Evolutionary conservation across 2,797 vertebrate genomes (phyloP).

Genomic region (Carapus acus): DNA sequence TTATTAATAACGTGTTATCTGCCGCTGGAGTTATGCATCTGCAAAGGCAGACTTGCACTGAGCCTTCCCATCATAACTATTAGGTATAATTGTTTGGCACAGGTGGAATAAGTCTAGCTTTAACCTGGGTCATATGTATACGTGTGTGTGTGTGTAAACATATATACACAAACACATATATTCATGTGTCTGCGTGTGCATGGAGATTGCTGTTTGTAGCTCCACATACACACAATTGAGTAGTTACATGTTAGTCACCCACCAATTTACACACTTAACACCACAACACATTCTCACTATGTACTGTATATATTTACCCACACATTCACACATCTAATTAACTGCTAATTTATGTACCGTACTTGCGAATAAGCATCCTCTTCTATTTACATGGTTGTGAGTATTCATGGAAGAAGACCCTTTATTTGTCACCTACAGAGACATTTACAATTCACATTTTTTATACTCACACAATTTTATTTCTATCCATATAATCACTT

Average conservation of each 20-base stretch:
- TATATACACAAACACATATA: too few species aligned
- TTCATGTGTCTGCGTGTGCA: constrained; percentile 2
- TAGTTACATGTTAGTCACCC: constrained; percentile 15
- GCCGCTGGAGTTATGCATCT: too few species aligned
- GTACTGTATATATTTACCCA: constrained; percentile 21
- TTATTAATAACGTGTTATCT: too few species aligned
- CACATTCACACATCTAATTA: constrained; percentile 7
- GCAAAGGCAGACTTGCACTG: too few species aligned
- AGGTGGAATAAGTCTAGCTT: too few species aligned
- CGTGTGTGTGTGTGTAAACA: too few species aligned
- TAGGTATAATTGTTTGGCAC: too few species aligned
- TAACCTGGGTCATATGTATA: too few species aligned
- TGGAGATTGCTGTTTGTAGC: neutral
- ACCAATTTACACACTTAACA: neutral
- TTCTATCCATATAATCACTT: neutral
- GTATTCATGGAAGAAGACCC: too few species aligned
- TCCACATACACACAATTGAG: constrained; percentile 5
- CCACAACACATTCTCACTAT: constrained; percentile 13
- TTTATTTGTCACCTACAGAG: too few species aligned
- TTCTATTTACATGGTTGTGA: neutral
- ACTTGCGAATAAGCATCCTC: constrained; percentile 10
- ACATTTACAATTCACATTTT: too few species aligned
- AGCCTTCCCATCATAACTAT: too few species aligned
- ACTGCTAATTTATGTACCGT: constrained; percentile 11
- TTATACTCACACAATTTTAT: neutral